Conservation (phyloP, 2,797 vertebrate genomes). For the Leptoclinus maculatus region DNA sequence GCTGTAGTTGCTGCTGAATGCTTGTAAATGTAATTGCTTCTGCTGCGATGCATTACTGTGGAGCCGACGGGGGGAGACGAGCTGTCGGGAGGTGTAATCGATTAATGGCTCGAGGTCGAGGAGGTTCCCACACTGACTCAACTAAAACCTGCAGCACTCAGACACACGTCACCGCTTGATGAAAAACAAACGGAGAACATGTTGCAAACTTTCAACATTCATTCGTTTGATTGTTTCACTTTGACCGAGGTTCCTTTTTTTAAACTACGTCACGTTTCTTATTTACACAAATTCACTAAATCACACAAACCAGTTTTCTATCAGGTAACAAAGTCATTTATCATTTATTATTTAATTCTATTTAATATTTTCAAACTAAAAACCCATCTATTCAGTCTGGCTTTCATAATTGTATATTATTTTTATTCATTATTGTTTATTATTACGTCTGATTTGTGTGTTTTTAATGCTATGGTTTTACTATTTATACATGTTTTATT, state of each 20-base stretch:
- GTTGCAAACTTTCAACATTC: not conserved
- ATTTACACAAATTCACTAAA: not conserved
- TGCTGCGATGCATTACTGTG: slow-evolving; percentile 51
- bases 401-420: too few species aligned
- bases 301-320: not conserved
- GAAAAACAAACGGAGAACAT: not conserved
- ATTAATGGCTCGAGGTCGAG: slow-evolving; percentile 53
- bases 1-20: slow-evolving; percentile 61
- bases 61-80: slow-evolving; percentile 53
- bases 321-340: too few species aligned
- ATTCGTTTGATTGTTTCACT: not conserved
- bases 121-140: slow-evolving; percentile 44
- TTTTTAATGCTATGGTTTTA: too few species aligned
- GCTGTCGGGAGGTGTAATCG: slow-evolving; percentile 46
- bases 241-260: too few species aligned
- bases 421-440: too few species aligned
- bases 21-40: slow-evolving; percentile 69
- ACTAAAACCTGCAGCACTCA: slow-evolving; percentile 28
- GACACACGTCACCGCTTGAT: not conserved
- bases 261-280: not conserved
- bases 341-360: too few species aligned
- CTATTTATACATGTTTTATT: too few species aligned
- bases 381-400: too few species aligned
- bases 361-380: too few species aligned
- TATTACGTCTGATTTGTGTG: too few species aligned